These are phyloP conservation scores for Leucophora obtusa DNA, from an alignment of 2,888 invertebrate genomes.

Conservation along the genomic window DNA sequence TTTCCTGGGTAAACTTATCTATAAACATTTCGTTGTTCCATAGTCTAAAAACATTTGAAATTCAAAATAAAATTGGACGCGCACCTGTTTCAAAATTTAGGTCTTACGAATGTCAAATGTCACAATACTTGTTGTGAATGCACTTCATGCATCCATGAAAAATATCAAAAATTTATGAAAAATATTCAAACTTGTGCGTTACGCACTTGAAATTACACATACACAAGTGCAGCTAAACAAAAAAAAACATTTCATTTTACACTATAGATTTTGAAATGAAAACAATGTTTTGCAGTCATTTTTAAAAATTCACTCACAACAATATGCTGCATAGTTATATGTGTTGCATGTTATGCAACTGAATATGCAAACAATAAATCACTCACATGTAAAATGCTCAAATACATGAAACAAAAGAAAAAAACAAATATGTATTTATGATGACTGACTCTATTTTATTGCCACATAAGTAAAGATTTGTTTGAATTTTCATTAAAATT, in stretches of 20 bases:
- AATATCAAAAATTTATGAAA: slow-evolving; percentile 5
- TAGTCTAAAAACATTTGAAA: neutral
- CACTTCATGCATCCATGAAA: slow-evolving; percentile 24
- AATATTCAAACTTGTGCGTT: slow-evolving; percentile 38
- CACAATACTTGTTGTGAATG: slow-evolving; percentile 12
- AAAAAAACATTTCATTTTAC: slow-evolving; percentile 11
- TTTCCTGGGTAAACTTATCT: neutral
- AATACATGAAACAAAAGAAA: slow-evolving; percentile 14
- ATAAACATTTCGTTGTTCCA: neutral
- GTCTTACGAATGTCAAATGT: slow-evolving; percentile 39
- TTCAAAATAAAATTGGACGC: neutral
- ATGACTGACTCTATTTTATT: slow-evolving; percentile 22
- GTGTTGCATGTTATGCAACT: slow-evolving; percentile 41
- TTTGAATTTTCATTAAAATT: slow-evolving; percentile 31
- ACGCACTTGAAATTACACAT: slow-evolving; percentile 9
- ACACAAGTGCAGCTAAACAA: slow-evolving; percentile 17
- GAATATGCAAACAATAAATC: slow-evolving; percentile 53
- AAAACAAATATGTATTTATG: slow-evolving; percentile 25
- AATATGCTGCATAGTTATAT: slow-evolving; percentile 39
- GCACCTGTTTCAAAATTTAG: slow-evolving; percentile 29
- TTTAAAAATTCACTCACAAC: slow-evolving; percentile 38
- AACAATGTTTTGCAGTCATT: slow-evolving; percentile 15
- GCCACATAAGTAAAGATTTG: slow-evolving; percentile 8
- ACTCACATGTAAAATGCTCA: slow-evolving; percentile 50
- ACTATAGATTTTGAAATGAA: slow-evolving; percentile 13